These are phyloP conservation scores for Heterotis niloticus DNA, from an alignment of 2,113 vertebrate species.

Conservation along the genomic window DNA sequence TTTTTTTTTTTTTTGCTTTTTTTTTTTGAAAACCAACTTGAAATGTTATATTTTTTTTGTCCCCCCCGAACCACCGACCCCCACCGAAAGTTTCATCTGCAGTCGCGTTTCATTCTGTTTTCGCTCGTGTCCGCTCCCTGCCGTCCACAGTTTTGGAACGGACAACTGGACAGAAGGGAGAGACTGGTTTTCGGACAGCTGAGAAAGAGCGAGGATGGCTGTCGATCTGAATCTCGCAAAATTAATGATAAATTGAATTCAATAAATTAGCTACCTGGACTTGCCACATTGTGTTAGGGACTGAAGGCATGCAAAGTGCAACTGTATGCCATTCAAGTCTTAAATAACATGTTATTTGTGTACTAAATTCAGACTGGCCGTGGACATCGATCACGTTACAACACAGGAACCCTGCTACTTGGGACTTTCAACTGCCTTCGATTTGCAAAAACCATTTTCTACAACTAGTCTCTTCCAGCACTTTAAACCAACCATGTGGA, in stretches of 20 bases:
- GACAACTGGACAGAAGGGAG: constrained; percentile 4
- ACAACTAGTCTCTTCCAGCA: not conserved
- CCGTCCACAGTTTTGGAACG: not conserved
- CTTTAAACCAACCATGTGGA: not conserved
- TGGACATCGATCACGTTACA: not conserved
- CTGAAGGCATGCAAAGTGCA: constrained; percentile 2
- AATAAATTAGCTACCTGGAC: constrained; percentile 18
- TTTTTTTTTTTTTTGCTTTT: not conserved
- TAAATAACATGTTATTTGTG: constrained; percentile 4
- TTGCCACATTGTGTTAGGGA: constrained; percentile 21
- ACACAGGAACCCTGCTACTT: not conserved
- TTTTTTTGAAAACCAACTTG: not conserved
- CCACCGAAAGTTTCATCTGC: not conserved
- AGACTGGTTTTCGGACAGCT: constrained; percentile 48
- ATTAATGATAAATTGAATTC: constrained; percentile 13
- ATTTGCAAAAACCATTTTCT: not conserved
- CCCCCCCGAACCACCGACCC: not conserved
- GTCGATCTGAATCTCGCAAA: not conserved
- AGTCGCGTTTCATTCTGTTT: not conserved
- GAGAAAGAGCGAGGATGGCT: not conserved
- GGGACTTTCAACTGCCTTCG: not conserved
- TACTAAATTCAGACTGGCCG: not conserved
- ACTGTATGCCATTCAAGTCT: not conserved
- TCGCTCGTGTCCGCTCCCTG: not conserved
- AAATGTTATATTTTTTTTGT: not conserved